Conservation (phyloP, 1,140 invertebrate species). For the Gonioctena quinquepunctata region DNA sequence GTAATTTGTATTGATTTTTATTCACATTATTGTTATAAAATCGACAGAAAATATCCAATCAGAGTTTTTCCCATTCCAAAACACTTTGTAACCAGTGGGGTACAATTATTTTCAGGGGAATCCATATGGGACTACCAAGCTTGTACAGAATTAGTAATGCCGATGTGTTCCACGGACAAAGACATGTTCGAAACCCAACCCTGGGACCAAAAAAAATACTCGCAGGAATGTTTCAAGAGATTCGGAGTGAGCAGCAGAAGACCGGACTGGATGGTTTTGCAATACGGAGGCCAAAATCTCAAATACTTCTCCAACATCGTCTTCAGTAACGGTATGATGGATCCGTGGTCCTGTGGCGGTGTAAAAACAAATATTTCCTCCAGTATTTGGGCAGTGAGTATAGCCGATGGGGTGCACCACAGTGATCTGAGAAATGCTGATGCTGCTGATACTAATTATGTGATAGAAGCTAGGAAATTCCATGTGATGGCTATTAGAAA, state of each 20-base stretch:
- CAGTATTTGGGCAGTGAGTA: slow-evolving; percentile 73
- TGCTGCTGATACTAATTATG: slow-evolving; percentile 71
- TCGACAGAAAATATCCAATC: too few species aligned
- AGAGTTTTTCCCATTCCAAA: too few species aligned
- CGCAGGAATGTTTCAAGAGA: slow-evolving; percentile 68
- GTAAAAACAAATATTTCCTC: slow-evolving; percentile 73
- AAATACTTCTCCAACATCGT: slow-evolving; percentile 78
- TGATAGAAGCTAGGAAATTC: slow-evolving; percentile 68
- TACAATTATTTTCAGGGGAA: too few species aligned
- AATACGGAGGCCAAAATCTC: slow-evolving; percentile 82
- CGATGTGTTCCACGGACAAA: slow-evolving; percentile 79
- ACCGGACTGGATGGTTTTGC: slow-evolving; percentile 66
- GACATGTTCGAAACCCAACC: slow-evolving; percentile 81
- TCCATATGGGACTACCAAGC: slow-evolving; percentile 79
- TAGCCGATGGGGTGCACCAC: slow-evolving; percentile 91
- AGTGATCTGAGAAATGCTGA: slow-evolving; percentile 82
- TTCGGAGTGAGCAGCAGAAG: slow-evolving; percentile 69
- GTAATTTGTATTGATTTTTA: too few species aligned
- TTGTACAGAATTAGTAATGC: slow-evolving; percentile 96
- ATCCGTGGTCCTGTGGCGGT: slow-evolving; percentile 93
- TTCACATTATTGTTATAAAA: too few species aligned
- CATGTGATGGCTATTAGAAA: slow-evolving; percentile 69
- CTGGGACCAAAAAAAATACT: slow-evolving; percentile 77
- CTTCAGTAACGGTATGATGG: slow-evolving; percentile 88
- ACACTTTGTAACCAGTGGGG: too few species aligned